phyloP scores from a whole-genome alignment of 2,113 vertebrate species.

The Thoracochromis brauschi region DNA sequence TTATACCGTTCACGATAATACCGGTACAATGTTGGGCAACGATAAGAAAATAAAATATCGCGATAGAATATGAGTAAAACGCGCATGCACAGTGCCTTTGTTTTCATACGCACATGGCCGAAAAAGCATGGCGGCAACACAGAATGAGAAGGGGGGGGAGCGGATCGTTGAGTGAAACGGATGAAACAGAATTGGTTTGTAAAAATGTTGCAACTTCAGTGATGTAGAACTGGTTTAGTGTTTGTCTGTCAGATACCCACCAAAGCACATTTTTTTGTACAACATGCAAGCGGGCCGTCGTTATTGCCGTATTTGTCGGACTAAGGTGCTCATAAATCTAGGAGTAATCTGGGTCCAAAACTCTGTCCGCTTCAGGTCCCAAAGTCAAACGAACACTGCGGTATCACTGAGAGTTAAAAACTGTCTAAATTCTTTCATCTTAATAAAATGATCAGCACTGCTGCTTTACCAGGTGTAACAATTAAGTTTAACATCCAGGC shows the following conservation, averaged over 20 bases:
- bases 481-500: too few relatives aligned
- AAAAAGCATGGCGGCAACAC: not conserved
- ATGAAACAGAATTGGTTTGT: not conserved
- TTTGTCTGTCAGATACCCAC: not conserved
- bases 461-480: too few relatives aligned
- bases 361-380: not conserved
- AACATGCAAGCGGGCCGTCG: not conserved
- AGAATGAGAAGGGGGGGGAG: not conserved
- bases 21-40: not conserved
- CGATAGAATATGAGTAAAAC: not conserved
- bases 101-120: not conserved
- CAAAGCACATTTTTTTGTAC: not conserved
- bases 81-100: accelerated
- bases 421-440: too few relatives aligned
- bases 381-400: not conserved
- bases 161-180: not conserved
- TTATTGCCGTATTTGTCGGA: not conserved
- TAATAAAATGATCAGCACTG: too few relatives aligned
- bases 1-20: not conserved
- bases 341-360: not conserved
- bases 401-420: too few relatives aligned
- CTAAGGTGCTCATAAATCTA: not conserved
- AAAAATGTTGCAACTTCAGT: not conserved
- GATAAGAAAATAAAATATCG: not conserved
- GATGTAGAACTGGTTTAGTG: not conserved